A percentile compares a stretch with the other conserved stretches of the same genome.
phyloP scores from a whole-genome alignment of 2,888 invertebrate species.

The Chalcis sispes region DNA sequence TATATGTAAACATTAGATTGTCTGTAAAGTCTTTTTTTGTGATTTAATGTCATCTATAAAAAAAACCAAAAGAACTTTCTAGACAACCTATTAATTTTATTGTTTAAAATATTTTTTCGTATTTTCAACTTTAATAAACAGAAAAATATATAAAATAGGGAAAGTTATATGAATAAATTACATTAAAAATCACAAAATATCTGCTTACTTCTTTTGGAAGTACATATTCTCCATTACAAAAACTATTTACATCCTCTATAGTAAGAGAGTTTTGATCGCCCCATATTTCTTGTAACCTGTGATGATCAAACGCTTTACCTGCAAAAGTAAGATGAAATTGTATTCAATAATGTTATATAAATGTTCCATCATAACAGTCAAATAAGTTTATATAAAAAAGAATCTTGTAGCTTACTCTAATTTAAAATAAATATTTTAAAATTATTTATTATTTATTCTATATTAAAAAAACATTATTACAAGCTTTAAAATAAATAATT shows the following conservation, averaged over 20 bases:
- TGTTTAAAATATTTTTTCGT: neutral
- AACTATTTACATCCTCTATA: conserved; percentile 77
- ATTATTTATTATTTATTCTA: neutral
- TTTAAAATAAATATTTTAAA: neutral
- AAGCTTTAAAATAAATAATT: neutral
- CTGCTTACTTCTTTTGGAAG: conserved; percentile 80
- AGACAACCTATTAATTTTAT: no score
- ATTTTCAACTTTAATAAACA: neutral
- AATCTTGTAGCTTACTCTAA: no score
- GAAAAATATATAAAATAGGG: neutral
- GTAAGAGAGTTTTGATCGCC: conserved; percentile 79
- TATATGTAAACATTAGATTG: neutral
- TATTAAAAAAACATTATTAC: neutral
- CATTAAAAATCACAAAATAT: neutral
- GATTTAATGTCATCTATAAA: no score
- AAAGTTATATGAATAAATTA: conserved; percentile 1
- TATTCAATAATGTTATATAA: neutral
- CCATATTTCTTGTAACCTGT: conserved; percentile 82
- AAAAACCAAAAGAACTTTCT: no score
- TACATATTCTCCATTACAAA: conserved; percentile 81
- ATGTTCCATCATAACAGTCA: no score
- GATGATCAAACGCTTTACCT: conserved; percentile 76
- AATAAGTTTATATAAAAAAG: neutral
- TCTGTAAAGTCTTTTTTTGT: no score
- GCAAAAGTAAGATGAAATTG: conserved; percentile 41